Conservation (phyloP, 30 jellyfish, hydroid and myxozoan species). For the Clytia hemisphaerica region DNA sequence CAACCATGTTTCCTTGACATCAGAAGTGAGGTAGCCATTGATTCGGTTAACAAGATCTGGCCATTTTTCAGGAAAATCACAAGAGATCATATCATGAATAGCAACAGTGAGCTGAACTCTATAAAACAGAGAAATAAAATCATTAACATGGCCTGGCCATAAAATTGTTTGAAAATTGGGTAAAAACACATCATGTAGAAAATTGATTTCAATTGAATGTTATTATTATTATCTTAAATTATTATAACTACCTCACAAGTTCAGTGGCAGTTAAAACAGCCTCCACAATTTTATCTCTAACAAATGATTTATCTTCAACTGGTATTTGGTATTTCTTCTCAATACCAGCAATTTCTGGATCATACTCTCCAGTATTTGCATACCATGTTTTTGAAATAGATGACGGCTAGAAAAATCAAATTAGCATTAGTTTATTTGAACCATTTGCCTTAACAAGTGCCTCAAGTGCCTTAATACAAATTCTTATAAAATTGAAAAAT, state of each 20-base stretch:
- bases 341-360: conserved; percentile 39
- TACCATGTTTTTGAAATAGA: conserved; percentile 65
- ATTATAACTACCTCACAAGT: conserved; percentile 51
- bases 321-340: conserved; percentile 46
- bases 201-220: neutral
- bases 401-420: conserved; percentile 50
- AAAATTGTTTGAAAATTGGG: too few species aligned
- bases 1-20: conserved; percentile 58
- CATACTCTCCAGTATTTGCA: conserved; percentile 72
- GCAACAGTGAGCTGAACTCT: conserved; percentile 94
- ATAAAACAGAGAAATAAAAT: neutral
- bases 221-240: too few species aligned
- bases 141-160: neutral
- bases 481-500: too few species aligned
- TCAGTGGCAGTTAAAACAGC: conserved; percentile 80
- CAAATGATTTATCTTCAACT: conserved; percentile 59
- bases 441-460: too few species aligned
- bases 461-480: too few species aligned
- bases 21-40: conserved; percentile 73
- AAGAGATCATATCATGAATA: conserved; percentile 66
- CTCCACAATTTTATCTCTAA: conserved; percentile 73
- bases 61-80: conserved; percentile 95
- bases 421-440: neutral
- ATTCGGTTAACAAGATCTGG: conserved; percentile 62
- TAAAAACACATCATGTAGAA: neutral